Base-by-base conservation (phyloP, 2,888 invertebrate genomes). In the Netelia inedita region DNA sequence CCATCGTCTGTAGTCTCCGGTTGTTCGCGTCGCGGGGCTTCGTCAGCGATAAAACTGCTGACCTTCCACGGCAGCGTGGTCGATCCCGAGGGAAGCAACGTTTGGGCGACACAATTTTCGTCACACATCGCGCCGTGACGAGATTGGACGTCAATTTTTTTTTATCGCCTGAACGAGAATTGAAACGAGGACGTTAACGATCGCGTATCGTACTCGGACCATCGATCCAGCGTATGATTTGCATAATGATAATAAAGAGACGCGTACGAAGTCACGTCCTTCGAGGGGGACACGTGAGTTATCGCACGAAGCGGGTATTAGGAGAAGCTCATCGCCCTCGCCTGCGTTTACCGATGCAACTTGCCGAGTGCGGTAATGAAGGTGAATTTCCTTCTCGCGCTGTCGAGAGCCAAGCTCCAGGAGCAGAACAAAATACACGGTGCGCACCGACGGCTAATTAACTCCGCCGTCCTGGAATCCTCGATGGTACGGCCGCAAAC, bases 21-120 rank as follows among this genome's bases (percentile, higher is more conserved):
- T 57, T 21, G 9, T 19, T 57, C 8, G 57, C 23, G 66, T 53
- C 41, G 61, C 63, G 76, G 28, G 57, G 79, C 83, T 79, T 82
- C 74, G 83, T 83, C 83, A 63, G 50, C 82, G 59, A 69, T 57
- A 72, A 82, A 83, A 87, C 61, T 79, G 87, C 80, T 85, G 79
- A 85, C 85, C 85, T 79, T 78, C 69, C 63, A 79, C 19, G 41
- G 55, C 21, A 1, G 68, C 6, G 5, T 10, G 19, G 16, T 10
- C 19, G 66, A 23, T 55, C 69, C 69, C 53, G 57, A 53, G 69
- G 28, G n/a, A 50, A 28, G 55, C 55, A 69, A 28, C 9, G 19
- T 16, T 53, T 55, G 19, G 19, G 55, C 16, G 14, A 35, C 23
- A 19, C 35, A 35, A 35, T 35, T 19, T 57, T 19, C 16, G 21